These are phyloP conservation scores for Ascidia mentula DNA, from an alignment of 23 tunicate species.

Conservation along the genomic window DNA sequence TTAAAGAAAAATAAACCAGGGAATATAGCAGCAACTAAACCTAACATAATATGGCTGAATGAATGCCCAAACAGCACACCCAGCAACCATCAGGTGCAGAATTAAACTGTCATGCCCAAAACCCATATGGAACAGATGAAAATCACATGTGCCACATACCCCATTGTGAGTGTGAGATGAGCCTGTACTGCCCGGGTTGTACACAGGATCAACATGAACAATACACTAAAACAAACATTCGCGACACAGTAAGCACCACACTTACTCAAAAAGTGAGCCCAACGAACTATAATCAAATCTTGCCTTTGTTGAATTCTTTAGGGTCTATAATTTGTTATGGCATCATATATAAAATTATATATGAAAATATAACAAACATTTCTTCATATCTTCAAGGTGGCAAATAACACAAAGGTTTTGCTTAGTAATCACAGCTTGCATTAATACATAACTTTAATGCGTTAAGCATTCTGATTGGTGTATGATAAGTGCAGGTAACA, in stretches of 20 bases:
- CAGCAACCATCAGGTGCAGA: background rate
- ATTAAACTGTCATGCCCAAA: background rate
- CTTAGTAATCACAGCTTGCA: no score
- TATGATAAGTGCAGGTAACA: background rate
- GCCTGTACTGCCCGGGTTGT: conserved; percentile 13
- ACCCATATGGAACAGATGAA: conserved; percentile 1
- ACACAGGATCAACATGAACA: conserved; percentile 30
- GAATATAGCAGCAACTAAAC: background rate
- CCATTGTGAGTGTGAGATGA: background rate
- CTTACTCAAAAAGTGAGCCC: no score
- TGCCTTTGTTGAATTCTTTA: no score
- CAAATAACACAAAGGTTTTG: no score
- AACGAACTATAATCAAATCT: no score
- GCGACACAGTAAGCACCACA: background rate
- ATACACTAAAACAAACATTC: conserved; percentile 21
- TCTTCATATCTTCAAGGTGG: no score
- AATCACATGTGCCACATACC: conserved; percentile 5
- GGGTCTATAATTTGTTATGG: no score
- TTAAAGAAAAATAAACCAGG: background rate
- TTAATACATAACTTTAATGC: background rate
- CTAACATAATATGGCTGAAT: background rate
- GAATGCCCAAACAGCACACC: background rate
- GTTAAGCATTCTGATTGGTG: background rate
- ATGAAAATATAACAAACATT: no score
- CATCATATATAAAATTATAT: no score